Percentiles rank a stretch among this genome's conserved stretches.
These are phyloP conservation scores for Spermophilus dauricus DNA, from an alignment of 2,113 vertebrate genomes.

Conservation along the genomic window DNA sequence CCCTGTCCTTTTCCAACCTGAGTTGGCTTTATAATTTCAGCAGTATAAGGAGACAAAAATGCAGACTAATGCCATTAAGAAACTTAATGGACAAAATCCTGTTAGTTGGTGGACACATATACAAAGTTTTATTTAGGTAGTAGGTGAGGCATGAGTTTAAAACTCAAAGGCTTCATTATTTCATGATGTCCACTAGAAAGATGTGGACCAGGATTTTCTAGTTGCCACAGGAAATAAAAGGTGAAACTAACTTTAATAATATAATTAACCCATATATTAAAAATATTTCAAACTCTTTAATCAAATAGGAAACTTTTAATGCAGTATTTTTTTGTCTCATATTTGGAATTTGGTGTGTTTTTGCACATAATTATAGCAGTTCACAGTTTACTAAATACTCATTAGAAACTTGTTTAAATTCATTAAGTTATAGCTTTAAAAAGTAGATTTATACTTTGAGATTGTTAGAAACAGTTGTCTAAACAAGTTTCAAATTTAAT, in stretches of 20 bases:
- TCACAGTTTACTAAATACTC: constrained; percentile 30
- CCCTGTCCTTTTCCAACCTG: not conserved
- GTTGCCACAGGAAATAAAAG: not conserved
- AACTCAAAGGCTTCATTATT: constrained; percentile 11
- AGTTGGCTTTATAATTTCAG: constrained; percentile 16
- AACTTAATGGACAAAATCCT: not conserved
- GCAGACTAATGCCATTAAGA: not conserved
- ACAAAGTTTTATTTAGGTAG: not conserved
- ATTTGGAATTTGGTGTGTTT: not conserved
- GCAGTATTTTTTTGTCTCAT: not conserved
- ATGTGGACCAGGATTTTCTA: not conserved
- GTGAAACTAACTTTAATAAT: not conserved
- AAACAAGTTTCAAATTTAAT: not conserved
- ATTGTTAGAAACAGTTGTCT: not conserved
- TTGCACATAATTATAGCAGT: not conserved
- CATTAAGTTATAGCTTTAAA: not conserved
- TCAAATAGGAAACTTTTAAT: constrained; percentile 1
- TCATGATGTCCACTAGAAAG: not conserved
- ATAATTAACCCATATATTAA: not conserved
- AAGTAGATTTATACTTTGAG: constrained; percentile 30
- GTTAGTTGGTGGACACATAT: not conserved
- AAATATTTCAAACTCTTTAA: not conserved
- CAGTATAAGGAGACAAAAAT: constrained; percentile 27
- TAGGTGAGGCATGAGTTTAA: not conserved
- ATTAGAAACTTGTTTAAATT: constrained; percentile 54